A percentile compares a stretch with the other conserved stretches of the same genome.
Conservation (phyloP, 2,888 invertebrate species). For the Drosophila neonasuta region DNA sequence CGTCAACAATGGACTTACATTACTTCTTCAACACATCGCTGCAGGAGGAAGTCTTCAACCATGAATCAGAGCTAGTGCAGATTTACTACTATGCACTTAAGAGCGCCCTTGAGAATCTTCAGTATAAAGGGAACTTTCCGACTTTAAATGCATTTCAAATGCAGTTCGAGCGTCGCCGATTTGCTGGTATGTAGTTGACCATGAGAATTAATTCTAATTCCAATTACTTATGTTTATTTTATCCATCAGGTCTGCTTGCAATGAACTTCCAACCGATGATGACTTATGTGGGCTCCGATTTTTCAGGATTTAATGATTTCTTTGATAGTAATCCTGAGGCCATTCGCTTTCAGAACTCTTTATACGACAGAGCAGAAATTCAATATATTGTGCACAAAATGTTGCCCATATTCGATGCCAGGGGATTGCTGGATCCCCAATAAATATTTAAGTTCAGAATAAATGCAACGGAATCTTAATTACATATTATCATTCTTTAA, state of each 20-base stretch:
- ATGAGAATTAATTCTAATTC: rapidly evolving
- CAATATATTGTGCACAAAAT: conserved; percentile 71
- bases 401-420: conserved; percentile 77
- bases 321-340: conserved; percentile 75
- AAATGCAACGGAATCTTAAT: not conserved
- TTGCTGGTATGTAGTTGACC: conserved; percentile 31
- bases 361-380: conserved; percentile 71
- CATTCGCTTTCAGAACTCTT: conserved; percentile 69
- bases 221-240: not conserved
- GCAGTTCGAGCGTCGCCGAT: conserved; percentile 55
- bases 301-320: conserved; percentile 74
- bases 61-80: conserved; percentile 70
- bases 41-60: conserved; percentile 52
- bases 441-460: not conserved
- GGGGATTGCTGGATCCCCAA: conserved; percentile 75
- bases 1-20: conserved; percentile 72
- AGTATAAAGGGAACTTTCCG: conserved; percentile 52
- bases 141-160: conserved; percentile 61
- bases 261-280: conserved; percentile 76
- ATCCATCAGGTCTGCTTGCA: conserved; percentile 65
- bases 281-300: conserved; percentile 70
- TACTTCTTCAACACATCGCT: conserved; percentile 77
- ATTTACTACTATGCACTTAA: conserved; percentile 65
- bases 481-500: not conserved
- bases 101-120: conserved; percentile 44